Percentiles rank a stretch among this genome's conserved stretches.
Evolutionary conservation across 1,140 invertebrate species (phyloP).

Genomic region (Lasioglossum baleicum): DNA sequence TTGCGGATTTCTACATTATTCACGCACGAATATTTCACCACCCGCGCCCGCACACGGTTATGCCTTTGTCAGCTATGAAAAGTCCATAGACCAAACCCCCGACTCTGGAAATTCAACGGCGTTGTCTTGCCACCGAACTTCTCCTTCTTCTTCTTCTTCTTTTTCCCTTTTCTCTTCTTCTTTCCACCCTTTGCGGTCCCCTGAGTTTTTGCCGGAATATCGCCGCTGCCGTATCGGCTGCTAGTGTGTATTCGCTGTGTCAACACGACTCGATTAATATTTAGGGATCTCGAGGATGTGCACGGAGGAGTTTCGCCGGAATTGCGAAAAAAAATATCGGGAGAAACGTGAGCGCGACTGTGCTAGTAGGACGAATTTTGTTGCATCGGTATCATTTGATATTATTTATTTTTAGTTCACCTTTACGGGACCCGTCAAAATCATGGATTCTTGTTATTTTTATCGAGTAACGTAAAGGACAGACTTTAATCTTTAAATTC

Average conservation of each 20-base stretch:
- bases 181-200: background rate
- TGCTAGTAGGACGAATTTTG: too few species aligned
- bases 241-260: slow-evolving; percentile 8
- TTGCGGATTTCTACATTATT: slow-evolving; percentile 57
- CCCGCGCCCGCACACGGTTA: background rate
- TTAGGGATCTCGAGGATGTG: background rate
- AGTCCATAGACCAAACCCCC: background rate
- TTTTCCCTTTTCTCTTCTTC: too few species aligned
- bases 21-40: slow-evolving; percentile 37
- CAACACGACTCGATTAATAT: slow-evolving; percentile 21
- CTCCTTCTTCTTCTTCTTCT: background rate
- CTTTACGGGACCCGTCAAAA: too few species aligned
- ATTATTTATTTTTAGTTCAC: too few species aligned
- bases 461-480: too few species aligned
- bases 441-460: too few species aligned
- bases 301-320: background rate
- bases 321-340: background rate
- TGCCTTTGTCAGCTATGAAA: slow-evolving; percentile 24
- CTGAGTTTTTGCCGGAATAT: slow-evolving; percentile 2
- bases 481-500: too few species aligned
- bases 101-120: background rate
- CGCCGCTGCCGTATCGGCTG: background rate
- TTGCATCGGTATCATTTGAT: too few species aligned
- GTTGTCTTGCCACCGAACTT: background rate
- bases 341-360: background rate